Conservation (phyloP, 1,140 invertebrate genomes). For the Psix sp. region DNA sequence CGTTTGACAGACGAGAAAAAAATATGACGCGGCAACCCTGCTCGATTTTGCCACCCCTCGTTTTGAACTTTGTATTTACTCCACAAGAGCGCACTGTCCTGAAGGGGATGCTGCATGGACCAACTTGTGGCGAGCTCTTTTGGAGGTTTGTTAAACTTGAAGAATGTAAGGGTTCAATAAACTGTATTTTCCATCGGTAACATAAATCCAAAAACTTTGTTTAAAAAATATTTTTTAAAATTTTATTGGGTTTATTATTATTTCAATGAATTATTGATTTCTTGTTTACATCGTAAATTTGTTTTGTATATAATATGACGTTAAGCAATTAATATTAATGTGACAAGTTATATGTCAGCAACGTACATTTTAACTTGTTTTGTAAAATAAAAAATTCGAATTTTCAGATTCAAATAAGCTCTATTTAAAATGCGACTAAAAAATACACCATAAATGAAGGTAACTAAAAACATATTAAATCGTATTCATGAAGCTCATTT, state of each 20-base stretch:
- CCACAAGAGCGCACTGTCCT: slow-evolving; percentile 57
- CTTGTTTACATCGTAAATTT: too few species aligned
- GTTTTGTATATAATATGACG: too few species aligned
- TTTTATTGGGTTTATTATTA: neutral
- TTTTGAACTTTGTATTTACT: slow-evolving; percentile 37
- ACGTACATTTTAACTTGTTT: too few species aligned
- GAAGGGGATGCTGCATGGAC: slow-evolving; percentile 65
- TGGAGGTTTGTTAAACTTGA: slow-evolving; percentile 23
- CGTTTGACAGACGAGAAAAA: slow-evolving; percentile 29
- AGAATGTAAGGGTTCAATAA: slow-evolving; percentile 21
- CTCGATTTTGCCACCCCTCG: slow-evolving; percentile 60
- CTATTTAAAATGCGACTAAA: too few species aligned
- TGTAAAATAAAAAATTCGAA: too few species aligned
- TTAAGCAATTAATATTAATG: too few species aligned
- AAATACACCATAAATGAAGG: too few species aligned
- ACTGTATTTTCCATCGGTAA: slow-evolving; percentile 50
- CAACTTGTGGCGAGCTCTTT: slow-evolving; percentile 69
- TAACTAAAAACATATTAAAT: too few species aligned
- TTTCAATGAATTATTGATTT: too few species aligned
- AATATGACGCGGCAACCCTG: slow-evolving; percentile 50
- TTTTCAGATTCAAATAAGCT: too few species aligned
- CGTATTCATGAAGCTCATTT: too few species aligned
- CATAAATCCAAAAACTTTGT: neutral
- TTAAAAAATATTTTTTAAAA: neutral
- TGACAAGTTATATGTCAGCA: too few species aligned